Evolutionary conservation across 2,113 vertebrate genomes (phyloP).

Genomic region (Cynocephalus volans): DNA sequence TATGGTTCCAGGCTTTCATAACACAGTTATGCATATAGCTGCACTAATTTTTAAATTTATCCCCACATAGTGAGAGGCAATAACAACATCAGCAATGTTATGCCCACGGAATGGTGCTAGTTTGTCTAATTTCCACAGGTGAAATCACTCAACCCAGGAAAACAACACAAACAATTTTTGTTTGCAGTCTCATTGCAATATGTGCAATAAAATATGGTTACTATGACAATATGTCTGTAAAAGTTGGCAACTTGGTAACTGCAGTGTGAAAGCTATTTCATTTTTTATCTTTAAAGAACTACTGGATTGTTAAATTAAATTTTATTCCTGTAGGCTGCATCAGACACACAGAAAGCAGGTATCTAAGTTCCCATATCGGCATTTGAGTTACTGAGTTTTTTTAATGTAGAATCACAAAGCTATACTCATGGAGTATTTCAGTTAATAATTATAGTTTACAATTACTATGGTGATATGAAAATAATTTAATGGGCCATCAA

Average conservation of each 20-base stretch:
- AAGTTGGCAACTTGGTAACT: slow-evolving; percentile 72
- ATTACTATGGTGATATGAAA: slow-evolving; percentile 70
- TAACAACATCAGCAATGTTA: background rate
- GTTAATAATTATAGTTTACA: slow-evolving; percentile 75
- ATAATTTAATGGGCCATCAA: slow-evolving; percentile 76
- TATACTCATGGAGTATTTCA: slow-evolving; percentile 35
- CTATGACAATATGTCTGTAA: slow-evolving; percentile 68
- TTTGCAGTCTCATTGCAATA: slow-evolving; percentile 34
- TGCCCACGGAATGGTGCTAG: background rate
- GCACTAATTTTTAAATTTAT: slow-evolving; percentile 32
- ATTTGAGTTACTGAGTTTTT: slow-evolving; percentile 55
- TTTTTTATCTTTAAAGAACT: slow-evolving; percentile 81
- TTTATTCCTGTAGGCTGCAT: slow-evolving; percentile 75
- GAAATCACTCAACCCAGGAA: slow-evolving; percentile 58
- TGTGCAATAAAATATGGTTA: slow-evolving; percentile 67
- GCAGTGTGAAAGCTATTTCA: slow-evolving; percentile 74
- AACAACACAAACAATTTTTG: slow-evolving; percentile 65
- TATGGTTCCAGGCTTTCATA: background rate
- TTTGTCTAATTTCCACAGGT: slow-evolving; percentile 65
- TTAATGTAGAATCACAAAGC: slow-evolving; percentile 59
- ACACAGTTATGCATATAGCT: background rate
- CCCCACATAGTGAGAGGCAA: background rate
- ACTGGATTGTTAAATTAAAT: slow-evolving; percentile 82
- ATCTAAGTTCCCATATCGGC: background rate
- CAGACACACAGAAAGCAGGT: slow-evolving; percentile 54